These are phyloP conservation scores for Andrena bicolor DNA, from an alignment of 2,888 invertebrate species.

Conservation along the genomic window DNA sequence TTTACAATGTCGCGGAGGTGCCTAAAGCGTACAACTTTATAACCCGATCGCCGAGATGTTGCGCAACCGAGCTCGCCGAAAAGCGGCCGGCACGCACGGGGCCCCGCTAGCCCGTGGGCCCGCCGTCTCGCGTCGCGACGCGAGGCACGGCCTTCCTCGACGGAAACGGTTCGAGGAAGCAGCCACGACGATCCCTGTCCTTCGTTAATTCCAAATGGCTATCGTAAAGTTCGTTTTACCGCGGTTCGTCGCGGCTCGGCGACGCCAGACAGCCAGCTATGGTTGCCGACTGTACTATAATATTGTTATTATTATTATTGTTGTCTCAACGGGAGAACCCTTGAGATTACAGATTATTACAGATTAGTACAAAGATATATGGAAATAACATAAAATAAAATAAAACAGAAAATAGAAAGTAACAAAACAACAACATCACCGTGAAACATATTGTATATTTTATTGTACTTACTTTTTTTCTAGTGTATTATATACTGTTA, in stretches of 20 bases:
- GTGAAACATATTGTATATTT: too few relatives aligned
- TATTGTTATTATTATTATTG: too few relatives aligned
- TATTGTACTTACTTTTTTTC: too few relatives aligned
- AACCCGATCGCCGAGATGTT: slow-evolving; percentile 35
- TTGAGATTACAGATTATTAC: too few relatives aligned
- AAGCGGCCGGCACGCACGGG: not conserved
- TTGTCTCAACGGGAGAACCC: too few relatives aligned
- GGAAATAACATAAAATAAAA: too few relatives aligned
- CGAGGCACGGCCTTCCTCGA: not conserved
- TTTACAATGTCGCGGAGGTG: slow-evolving; percentile 22
- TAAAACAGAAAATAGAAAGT: too few relatives aligned
- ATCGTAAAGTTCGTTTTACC: slow-evolving; percentile 1
- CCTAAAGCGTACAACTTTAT: slow-evolving; percentile 41
- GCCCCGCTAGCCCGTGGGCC: not conserved
- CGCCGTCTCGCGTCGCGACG: not conserved
- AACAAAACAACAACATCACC: too few relatives aligned
- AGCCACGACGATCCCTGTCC: not conserved
- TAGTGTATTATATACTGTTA: too few relatives aligned
- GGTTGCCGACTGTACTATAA: too few relatives aligned
- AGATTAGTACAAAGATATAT: too few relatives aligned
- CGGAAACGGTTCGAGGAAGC: not conserved
- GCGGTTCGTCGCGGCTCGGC: too few relatives aligned
- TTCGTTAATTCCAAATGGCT: not conserved
- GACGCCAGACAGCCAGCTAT: not conserved
- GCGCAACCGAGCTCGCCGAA: slow-evolving; percentile 29